Evolutionary conservation across 1,140 invertebrate genomes (phyloP).

Genomic region (Littorina saxatilis): DNA sequence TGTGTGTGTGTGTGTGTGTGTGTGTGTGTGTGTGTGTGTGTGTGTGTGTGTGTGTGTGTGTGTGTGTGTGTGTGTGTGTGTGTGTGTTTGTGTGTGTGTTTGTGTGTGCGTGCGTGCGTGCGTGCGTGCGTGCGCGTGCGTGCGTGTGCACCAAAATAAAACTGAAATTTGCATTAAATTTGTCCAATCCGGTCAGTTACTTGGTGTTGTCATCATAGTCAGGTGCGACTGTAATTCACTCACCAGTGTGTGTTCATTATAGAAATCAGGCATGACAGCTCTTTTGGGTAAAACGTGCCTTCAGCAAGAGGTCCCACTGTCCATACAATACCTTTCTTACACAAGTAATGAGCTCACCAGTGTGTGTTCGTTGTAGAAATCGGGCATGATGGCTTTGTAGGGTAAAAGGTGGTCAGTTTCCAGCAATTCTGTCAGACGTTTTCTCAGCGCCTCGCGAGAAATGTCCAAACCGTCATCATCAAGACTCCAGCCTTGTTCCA

Average conservation of each 20-base stretch:
- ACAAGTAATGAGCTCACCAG: too few species aligned
- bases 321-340: too few species aligned
- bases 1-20: constrained; percentile 4
- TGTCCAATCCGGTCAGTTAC: too few species aligned
- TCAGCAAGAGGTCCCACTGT: too few species aligned
- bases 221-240: too few species aligned
- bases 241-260: constrained; percentile 69
- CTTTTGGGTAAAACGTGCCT: constrained; percentile 59
- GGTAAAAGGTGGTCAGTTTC: constrained; percentile 59
- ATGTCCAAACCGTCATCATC: constrained; percentile 42
- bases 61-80: not conserved
- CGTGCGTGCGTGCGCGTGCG: too few species aligned
- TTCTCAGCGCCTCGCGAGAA: constrained; percentile 52
- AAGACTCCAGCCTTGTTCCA: constrained; percentile 81
- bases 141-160: too few species aligned
- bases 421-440: constrained; percentile 58
- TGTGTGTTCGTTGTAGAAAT: constrained; percentile 70
- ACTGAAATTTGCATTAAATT: too few species aligned
- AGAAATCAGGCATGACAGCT: constrained; percentile 63
- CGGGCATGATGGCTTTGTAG: constrained; percentile 60
- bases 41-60: not conserved
- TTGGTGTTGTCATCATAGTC: too few species aligned
- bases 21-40: not conserved
- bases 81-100: too few species aligned
- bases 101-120: not conserved